These are phyloP conservation scores for Ypsolopha scabrella DNA, from an alignment of 2,888 invertebrate species.

Conservation along the genomic window DNA sequence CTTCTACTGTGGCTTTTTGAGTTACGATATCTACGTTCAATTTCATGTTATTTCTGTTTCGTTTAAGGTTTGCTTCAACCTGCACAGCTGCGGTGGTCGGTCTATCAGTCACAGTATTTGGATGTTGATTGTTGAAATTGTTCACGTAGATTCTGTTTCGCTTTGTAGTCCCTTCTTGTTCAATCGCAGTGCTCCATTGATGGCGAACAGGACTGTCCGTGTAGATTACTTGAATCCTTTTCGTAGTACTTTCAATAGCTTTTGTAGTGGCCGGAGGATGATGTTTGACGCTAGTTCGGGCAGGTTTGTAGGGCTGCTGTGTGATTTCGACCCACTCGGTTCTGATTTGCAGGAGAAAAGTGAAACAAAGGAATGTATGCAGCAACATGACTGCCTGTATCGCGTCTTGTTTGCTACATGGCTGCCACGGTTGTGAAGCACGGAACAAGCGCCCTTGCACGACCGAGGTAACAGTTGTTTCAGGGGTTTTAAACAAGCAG, in stretches of 20 bases:
- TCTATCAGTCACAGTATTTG: no score
- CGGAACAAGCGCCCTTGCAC: no score
- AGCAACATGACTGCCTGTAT: conserved; percentile 21
- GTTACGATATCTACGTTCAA: no score
- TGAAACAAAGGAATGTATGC: conserved; percentile 16
- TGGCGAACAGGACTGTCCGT: background rate
- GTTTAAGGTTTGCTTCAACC: no score
- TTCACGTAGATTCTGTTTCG: background rate
- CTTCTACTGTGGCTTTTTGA: no score
- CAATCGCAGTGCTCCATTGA: background rate
- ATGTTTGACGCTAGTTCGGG: conserved; percentile 13
- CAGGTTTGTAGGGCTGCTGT: conserved; percentile 38
- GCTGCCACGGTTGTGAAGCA: no score
- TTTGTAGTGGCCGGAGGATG: background rate
- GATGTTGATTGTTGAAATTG: no score
- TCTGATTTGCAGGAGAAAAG: conserved; percentile 18
- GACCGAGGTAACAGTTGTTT: conserved; percentile 18
- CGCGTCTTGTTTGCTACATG: background rate
- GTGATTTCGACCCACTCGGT: conserved; percentile 59
- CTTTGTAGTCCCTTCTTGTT: background rate
- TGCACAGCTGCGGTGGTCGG: no score
- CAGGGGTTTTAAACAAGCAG: conserved; percentile 26
- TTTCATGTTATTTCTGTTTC: no score
- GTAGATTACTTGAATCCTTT: background rate
- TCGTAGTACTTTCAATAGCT: background rate